A percentile compares a stretch with the other conserved stretches of the same genome.
These are phyloP conservation scores for Pristionchus maxplancki DNA, from an alignment of 2,888 invertebrate species.

Conservation along the genomic window DNA sequence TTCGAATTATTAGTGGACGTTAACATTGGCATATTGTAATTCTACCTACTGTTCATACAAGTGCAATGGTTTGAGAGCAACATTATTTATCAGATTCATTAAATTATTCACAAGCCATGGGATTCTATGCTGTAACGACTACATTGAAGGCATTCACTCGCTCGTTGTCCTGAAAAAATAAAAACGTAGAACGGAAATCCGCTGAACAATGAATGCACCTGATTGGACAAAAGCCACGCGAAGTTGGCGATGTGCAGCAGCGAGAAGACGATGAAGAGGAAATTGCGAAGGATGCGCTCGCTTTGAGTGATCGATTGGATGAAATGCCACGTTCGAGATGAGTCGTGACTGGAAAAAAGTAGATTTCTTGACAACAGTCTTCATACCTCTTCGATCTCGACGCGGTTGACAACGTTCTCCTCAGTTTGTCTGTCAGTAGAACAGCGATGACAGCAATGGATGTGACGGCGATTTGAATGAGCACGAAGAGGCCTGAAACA, in stretches of 20 bases:
- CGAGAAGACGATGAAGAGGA: not conserved
- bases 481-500: not conserved
- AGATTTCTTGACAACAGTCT: not conserved
- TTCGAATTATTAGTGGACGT: too few species aligned
- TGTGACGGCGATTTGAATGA: slow-evolving; percentile 21
- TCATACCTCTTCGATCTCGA: not conserved
- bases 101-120: too few species aligned
- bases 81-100: too few species aligned
- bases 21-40: too few species aligned
- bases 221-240: not conserved
- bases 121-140: too few species aligned
- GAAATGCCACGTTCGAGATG: not conserved
- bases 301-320: not conserved
- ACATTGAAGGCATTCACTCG: too few species aligned
- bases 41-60: too few species aligned
- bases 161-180: too few species aligned
- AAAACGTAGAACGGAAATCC: too few species aligned
- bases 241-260: not conserved
- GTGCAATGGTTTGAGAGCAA: too few species aligned
- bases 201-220: too few species aligned
- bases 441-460: not conserved
- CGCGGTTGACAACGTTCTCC: not conserved
- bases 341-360: not conserved
- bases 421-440: not conserved
- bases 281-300: not conserved